Evolutionary conservation across 2,888 invertebrate genomes (phyloP).

Genomic region (Cantharis flavilabris): DNA sequence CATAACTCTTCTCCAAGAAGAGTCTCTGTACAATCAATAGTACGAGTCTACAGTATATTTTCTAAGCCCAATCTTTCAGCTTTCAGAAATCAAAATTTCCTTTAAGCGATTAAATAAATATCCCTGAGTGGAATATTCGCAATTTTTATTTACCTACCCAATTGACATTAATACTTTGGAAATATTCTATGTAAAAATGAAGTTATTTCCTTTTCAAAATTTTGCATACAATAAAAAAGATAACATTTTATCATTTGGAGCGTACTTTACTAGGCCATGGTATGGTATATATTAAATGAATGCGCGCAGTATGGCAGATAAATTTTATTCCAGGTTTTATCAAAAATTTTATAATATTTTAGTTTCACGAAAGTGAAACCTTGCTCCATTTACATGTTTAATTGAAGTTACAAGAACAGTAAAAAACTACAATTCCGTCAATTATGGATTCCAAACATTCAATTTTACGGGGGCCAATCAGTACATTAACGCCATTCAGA

Average conservation of each 20-base stretch:
- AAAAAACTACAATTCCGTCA: not conserved
- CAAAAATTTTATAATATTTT: not conserved
- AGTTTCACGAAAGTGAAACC: not conserved
- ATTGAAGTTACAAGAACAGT: not conserved
- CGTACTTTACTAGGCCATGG: not conserved
- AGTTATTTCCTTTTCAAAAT: not conserved
- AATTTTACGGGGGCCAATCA: not conserved
- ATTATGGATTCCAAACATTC: not conserved
- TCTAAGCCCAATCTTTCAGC: too few species aligned
- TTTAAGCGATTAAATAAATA: too few species aligned
- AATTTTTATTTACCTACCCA: not conserved
- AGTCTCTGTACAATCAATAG: too few species aligned
- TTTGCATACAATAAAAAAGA: not conserved
- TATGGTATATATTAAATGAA: not conserved
- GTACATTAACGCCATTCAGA: not conserved
- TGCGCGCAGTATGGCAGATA: not conserved
- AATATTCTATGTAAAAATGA: not conserved
- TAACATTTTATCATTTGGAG: not conserved
- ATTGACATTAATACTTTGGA: not conserved
- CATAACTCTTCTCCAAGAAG: too few species aligned
- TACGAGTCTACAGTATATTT: too few species aligned
- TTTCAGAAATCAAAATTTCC: too few species aligned
- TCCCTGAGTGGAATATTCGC: not conserved
- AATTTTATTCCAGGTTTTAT: not conserved
- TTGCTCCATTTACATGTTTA: not conserved